Evolutionary conservation across 2,797 vertebrate species (phyloP).

Genomic region (Chaunax sp.): DNA sequence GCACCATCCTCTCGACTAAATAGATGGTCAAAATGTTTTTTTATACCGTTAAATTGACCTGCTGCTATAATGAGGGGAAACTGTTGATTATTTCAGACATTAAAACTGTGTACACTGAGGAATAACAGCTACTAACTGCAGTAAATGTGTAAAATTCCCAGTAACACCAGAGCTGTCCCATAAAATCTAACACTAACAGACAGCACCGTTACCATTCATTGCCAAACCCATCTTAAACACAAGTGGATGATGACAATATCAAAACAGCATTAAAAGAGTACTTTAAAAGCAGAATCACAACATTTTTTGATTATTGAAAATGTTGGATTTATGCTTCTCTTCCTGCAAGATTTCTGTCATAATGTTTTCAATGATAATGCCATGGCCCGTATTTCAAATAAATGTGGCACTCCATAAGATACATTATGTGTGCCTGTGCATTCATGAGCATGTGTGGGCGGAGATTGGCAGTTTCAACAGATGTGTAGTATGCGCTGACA

Average conservation of each 20-base stretch:
- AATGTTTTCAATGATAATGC: slow-evolving; percentile 69
- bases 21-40: slow-evolving; percentile 11
- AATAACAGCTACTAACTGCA: not conserved
- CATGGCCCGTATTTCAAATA: slow-evolving; percentile 59
- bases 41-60: slow-evolving; percentile 5
- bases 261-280: slow-evolving; percentile 25
- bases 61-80: not conserved
- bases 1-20: not conserved
- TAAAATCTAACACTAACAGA: slow-evolving; percentile 7
- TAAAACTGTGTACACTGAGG: slow-evolving; percentile 5
- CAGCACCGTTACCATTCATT: slow-evolving; percentile 18
- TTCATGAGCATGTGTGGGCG: slow-evolving; percentile 42
- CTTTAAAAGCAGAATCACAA: slow-evolving; percentile 47
- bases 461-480: slow-evolving; percentile 73
- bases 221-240: slow-evolving; percentile 19
- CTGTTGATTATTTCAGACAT: not conserved
- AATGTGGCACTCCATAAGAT: slow-evolving; percentile 58
- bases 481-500: slow-evolving; percentile 73
- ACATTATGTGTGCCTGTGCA: slow-evolving; percentile 44
- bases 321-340: slow-evolving; percentile 25
- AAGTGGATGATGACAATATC: slow-evolving; percentile 18
- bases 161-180: slow-evolving; percentile 3
- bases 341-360: slow-evolving; percentile 29
- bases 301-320: slow-evolving; percentile 49
- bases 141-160: slow-evolving; percentile 11